phyloP scores from a whole-genome alignment of 2,797 vertebrate species.

The Emydoidea blandingii region DNA sequence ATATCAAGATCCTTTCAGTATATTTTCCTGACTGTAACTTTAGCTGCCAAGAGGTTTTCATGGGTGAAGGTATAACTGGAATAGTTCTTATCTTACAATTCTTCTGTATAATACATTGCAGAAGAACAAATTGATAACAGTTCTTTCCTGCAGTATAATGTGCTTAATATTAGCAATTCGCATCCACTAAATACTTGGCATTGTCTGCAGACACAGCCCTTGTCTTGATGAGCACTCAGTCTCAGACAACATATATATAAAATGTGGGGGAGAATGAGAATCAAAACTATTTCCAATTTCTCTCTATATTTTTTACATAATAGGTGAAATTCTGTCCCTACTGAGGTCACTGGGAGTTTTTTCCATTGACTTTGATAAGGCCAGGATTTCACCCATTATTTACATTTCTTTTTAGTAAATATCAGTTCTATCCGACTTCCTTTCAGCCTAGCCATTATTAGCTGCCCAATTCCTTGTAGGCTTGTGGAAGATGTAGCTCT shows the following conservation, averaged over 20 bases:
- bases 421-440: not conserved
- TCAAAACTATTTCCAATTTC: not conserved
- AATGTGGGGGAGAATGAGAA: fast-evolving
- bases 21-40: not conserved
- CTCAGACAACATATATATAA: not conserved
- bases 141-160: not conserved
- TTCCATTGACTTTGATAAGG: not conserved
- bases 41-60: fast-evolving
- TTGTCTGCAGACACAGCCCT: fast-evolving
- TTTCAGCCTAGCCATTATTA: not conserved
- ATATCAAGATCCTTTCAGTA: not conserved
- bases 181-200: not conserved
- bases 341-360: not conserved
- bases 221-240: not conserved
- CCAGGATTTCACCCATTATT: not conserved
- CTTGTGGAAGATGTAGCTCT: not conserved
- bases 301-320: not conserved
- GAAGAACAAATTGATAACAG: not conserved
- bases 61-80: not conserved
- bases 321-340: fast-evolving
- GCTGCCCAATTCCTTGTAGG: not conserved
- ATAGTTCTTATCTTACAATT: not conserved
- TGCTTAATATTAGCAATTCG: not conserved
- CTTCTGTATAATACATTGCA: not conserved
- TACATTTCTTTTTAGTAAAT: not conserved